Conservation (phyloP, 2,888 invertebrate species). For the Agriotes lineatus region DNA sequence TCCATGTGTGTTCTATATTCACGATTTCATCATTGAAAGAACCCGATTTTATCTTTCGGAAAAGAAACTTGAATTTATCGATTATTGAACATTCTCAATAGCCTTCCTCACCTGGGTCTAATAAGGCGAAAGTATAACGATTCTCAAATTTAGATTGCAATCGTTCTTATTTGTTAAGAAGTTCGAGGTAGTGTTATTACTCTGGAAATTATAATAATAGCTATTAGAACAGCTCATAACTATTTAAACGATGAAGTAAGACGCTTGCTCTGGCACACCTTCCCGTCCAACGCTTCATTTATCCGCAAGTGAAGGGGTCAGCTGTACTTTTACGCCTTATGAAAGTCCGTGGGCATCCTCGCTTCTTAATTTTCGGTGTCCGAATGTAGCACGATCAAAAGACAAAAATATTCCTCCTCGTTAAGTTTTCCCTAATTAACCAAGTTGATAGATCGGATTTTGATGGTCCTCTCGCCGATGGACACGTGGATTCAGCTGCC, state of each 20-base stretch:
- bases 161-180: not conserved
- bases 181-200: not conserved
- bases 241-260: conserved; percentile 25
- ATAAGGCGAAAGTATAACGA: conserved; percentile 3
- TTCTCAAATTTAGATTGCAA: not conserved
- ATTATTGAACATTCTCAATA: no score
- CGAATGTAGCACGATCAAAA: conserved; percentile 21
- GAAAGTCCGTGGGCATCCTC: conserved; percentile 2
- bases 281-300: conserved; percentile 19
- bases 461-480: conserved; percentile 2
- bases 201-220: not conserved
- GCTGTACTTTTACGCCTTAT: conserved; percentile 14
- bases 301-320: conserved; percentile 18
- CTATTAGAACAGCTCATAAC: conserved; percentile 1
- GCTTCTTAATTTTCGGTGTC: not conserved
- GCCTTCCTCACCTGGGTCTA: no score
- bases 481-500: not conserved
- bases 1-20: no score
- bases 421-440: conserved; percentile 20
- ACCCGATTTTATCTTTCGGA: no score
- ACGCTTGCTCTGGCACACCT: conserved; percentile 10
- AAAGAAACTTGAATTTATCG: no score
- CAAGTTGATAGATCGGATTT: conserved; percentile 11
- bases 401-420: conserved; percentile 8
- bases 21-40: no score